Evolutionary conservation across 2,888 invertebrate species (phyloP).

Genomic region (Plusia festucae): DNA sequence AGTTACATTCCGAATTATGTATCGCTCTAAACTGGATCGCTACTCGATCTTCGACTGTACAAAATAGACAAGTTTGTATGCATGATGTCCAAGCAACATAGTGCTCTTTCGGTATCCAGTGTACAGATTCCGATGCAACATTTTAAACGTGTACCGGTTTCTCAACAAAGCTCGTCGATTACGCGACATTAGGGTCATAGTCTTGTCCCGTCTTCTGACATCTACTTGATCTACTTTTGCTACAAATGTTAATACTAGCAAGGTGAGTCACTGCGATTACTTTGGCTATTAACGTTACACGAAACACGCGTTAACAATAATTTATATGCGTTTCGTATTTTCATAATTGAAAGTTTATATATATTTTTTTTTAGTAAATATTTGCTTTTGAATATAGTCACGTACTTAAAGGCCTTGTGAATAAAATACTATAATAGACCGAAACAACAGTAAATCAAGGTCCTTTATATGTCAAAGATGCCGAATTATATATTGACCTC

Average conservation of each 20-base stretch:
- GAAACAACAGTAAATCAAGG: constrained; percentile 74
- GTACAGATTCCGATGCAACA: constrained; percentile 41
- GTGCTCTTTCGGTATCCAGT: constrained; percentile 37
- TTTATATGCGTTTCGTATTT: constrained; percentile 1
- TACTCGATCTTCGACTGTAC: constrained; percentile 56
- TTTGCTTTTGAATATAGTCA: background rate
- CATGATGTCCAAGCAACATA: constrained; percentile 46
- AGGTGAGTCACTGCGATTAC: constrained; percentile 16
- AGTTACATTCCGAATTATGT: constrained; percentile 71
- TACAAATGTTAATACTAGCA: constrained; percentile 20
- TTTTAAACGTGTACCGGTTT: constrained; percentile 54
- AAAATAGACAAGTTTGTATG: constrained; percentile 48
- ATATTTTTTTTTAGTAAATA: too few relatives aligned
- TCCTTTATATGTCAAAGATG: constrained; percentile 78
- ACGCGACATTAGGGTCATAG: constrained; percentile 63
- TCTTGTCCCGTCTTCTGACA: constrained; percentile 59
- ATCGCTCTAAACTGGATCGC: constrained; percentile 71
- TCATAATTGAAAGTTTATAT: background rate
- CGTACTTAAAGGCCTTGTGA: background rate
- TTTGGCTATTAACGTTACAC: constrained; percentile 7
- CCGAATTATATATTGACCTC: constrained; percentile 78
- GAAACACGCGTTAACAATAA: constrained; percentile 11
- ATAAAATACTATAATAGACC: constrained; percentile 48
- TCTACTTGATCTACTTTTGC: constrained; percentile 61
- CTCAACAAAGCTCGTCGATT: constrained; percentile 58